Evolutionary conservation across 2,888 invertebrate species (phyloP).

Genomic region (Euclidia mi): DNA sequence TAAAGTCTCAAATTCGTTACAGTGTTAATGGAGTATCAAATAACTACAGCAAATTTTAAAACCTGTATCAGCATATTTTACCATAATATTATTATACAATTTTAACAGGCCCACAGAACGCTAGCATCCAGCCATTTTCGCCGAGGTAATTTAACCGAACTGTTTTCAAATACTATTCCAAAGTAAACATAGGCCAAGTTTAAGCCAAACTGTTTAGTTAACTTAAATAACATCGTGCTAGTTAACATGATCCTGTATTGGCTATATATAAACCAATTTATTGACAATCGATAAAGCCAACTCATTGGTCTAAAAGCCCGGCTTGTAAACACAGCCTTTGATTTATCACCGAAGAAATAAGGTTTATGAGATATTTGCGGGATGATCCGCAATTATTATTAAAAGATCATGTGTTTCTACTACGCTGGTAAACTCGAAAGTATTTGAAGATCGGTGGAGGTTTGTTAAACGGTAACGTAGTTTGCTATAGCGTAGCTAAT

Average conservation of each 20-base stretch:
- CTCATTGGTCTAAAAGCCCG: constrained; percentile 47
- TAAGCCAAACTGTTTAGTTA: constrained; percentile 40
- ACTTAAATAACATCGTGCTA: constrained; percentile 29
- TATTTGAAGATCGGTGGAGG: no score
- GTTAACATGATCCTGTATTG: constrained; percentile 32
- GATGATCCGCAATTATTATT: no score
- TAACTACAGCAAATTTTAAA: no score
- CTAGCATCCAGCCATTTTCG: not conserved
- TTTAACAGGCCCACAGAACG: not conserved
- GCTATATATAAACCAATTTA: constrained; percentile 50
- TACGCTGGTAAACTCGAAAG: no score
- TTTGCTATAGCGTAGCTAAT: no score
- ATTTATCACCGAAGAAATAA: constrained; percentile 48
- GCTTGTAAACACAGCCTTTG: constrained; percentile 44
- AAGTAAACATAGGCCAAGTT: constrained; percentile 31
- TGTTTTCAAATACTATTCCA: constrained; percentile 25
- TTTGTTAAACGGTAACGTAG: no score
- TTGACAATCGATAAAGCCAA: constrained; percentile 48
- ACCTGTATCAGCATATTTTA: no score
- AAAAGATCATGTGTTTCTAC: no score
- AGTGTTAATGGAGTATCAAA: no score
- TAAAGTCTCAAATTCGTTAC: no score
- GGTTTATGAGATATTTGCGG: constrained; percentile 46
- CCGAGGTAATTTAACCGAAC: constrained; percentile 7
- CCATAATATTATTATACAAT: not conserved